phyloP scores from a whole-genome alignment of 2,797 vertebrate species.

The Amblyraja radiata region DNA sequence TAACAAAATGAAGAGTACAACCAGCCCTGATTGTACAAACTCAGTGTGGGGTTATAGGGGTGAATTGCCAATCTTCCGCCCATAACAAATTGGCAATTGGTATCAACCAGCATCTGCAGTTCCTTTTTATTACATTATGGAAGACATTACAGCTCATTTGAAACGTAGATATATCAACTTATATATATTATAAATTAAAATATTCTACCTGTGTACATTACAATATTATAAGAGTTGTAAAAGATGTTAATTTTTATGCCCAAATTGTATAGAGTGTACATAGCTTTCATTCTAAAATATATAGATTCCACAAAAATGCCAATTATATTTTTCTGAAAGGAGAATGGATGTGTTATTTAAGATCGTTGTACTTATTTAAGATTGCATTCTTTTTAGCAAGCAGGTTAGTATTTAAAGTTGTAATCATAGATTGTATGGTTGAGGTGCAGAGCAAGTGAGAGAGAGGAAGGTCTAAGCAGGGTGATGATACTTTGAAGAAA shows the following conservation, averaged over 20 bases:
- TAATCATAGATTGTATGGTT: not conserved
- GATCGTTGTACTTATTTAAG: not conserved
- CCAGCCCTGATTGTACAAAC: too few species aligned
- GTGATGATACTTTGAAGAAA: not conserved
- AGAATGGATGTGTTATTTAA: not conserved
- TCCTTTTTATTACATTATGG: too few species aligned
- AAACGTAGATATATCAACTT: not conserved
- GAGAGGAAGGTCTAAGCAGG: not conserved
- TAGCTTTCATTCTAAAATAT: not conserved
- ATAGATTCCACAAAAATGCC: not conserved
- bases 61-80: not conserved
- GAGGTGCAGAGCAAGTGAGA: too few species aligned
- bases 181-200: not conserved
- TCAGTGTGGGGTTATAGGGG: not conserved
- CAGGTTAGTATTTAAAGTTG: not conserved
- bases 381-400: not conserved
- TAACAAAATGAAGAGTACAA: too few species aligned
- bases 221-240: not conserved
- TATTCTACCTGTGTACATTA: not conserved
- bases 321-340: not conserved
- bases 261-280: conserved; percentile 13
- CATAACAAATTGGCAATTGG: not conserved
- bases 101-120: too few species aligned
- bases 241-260: not conserved
- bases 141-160: too few species aligned